phyloP scores from a whole-genome alignment of 2,888 invertebrate species.

The Lumbricus terrestris region DNA sequence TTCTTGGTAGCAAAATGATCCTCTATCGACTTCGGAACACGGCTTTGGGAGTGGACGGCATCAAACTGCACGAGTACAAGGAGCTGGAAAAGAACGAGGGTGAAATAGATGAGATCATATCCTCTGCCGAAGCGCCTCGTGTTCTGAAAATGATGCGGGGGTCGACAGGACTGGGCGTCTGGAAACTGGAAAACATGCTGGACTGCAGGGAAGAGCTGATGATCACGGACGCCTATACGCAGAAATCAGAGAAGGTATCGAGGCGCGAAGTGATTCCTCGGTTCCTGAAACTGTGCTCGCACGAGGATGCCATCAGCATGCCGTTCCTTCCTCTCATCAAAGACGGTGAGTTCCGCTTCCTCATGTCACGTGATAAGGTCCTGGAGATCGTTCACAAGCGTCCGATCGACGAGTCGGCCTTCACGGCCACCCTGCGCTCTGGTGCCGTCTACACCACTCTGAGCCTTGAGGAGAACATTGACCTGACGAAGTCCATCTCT shows the following conservation, averaged over 20 bases:
- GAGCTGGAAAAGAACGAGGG: constrained; percentile 32
- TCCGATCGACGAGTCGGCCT: constrained; percentile 36
- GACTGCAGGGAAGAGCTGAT: constrained; percentile 27
- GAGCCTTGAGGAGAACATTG: constrained; percentile 27
- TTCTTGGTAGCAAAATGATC: constrained; percentile 36
- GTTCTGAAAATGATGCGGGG: constrained; percentile 38
- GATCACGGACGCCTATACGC: constrained; percentile 35
- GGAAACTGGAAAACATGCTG: constrained; percentile 31
- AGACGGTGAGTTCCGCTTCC: constrained; percentile 35
- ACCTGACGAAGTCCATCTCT: constrained; percentile 28
- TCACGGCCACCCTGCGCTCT: constrained; percentile 35
- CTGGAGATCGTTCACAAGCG: constrained; percentile 38
- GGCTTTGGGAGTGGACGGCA: constrained; percentile 33
- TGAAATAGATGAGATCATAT: constrained; percentile 33
- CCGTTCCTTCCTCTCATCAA: constrained; percentile 37
- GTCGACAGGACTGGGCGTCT: constrained; percentile 32
- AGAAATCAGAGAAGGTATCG: constrained; percentile 31
- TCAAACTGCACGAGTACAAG: constrained; percentile 29
- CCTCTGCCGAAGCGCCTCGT: constrained; percentile 31
- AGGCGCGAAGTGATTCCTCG: constrained; percentile 34
- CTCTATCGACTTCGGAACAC: constrained; percentile 34
- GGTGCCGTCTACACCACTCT: constrained; percentile 37
- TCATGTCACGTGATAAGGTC: constrained; percentile 34
- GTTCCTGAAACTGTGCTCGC: constrained; percentile 31
- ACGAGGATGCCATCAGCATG: constrained; percentile 39